phyloP scores from a whole-genome alignment of 2,888 invertebrate genomes.

The Trissonchulus sp. region DNA sequence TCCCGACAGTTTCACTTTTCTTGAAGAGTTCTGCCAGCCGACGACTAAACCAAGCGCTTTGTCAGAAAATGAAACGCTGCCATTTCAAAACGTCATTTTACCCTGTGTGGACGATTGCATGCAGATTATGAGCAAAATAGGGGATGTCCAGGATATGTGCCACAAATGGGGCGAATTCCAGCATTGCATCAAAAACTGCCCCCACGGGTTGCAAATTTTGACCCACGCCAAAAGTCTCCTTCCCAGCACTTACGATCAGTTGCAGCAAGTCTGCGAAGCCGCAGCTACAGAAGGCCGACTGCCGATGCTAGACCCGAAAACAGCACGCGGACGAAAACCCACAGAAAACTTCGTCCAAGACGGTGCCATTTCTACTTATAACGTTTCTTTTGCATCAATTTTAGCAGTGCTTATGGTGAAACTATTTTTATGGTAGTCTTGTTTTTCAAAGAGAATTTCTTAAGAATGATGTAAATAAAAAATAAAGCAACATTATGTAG shows the following conservation, averaged over 20 bases:
- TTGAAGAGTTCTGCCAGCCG: not conserved
- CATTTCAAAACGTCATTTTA: not conserved
- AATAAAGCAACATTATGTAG: no score
- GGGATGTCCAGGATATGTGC: not conserved
- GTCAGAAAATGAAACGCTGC: not conserved
- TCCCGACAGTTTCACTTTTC: not conserved
- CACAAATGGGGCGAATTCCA: not conserved
- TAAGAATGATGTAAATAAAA: no score
- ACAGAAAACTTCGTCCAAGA: no score
- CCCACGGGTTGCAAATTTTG: not conserved
- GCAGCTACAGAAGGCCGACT: no score
- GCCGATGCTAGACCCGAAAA: no score
- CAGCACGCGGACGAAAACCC: no score
- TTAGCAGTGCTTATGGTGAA: no score
- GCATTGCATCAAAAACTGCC: not conserved
- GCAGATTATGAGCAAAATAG: not conserved
- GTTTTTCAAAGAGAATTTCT: no score
- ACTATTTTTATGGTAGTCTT: no score
- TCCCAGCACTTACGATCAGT: not conserved
- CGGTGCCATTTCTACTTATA: no score
- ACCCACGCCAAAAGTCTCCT: not conserved
- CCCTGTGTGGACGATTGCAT: not conserved
- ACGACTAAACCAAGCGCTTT: no score
- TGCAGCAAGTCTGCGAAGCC: conserved; percentile 30
- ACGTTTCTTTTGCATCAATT: no score